A percentile compares a stretch with the other conserved stretches of the same genome.
phyloP scores from a whole-genome alignment of 2,113 vertebrate genomes.

The Ornithorhynchus anatinus region DNA sequence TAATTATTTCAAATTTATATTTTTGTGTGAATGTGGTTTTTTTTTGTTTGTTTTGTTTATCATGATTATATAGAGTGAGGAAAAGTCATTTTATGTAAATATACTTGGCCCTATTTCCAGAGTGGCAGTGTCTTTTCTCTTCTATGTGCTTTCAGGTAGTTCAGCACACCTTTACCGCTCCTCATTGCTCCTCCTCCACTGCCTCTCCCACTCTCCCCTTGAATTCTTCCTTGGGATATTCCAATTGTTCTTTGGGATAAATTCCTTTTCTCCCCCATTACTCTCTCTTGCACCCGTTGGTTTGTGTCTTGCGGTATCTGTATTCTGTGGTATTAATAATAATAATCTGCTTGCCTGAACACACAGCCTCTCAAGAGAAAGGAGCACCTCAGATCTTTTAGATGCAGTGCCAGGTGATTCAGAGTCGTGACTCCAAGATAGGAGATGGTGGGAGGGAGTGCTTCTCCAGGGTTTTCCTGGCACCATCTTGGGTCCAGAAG shows the following conservation, averaged over 20 bases:
- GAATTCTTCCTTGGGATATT: too few species aligned
- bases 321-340: slow-evolving; percentile 38
- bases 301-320: not conserved
- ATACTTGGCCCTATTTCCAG: slow-evolving; percentile 80
- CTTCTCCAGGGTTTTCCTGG: not conserved
- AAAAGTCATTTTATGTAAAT: slow-evolving; percentile 89
- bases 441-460: not conserved
- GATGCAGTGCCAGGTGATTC: not conserved
- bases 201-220: not conserved
- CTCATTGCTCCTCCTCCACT: accelerated
- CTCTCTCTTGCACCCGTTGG: not conserved
- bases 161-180: not conserved
- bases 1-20: slow-evolving; percentile 99
- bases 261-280: not conserved
- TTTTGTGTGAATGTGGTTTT: slow-evolving; percentile 96
- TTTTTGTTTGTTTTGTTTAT: slow-evolving; percentile 79
- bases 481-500: accelerated
- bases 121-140: slow-evolving; percentile 68
- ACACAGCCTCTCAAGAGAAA: slow-evolving; percentile 32
- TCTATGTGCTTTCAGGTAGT: slow-evolving; percentile 16
- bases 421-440: not conserved
- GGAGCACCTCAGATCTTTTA: not conserved
- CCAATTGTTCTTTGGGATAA: not conserved
- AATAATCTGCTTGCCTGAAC: slow-evolving; percentile 65
- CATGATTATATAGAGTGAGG: slow-evolving; percentile 85